These are phyloP conservation scores for Episyrphus balteatus DNA, from an alignment of 1,140 invertebrate species.

Conservation along the genomic window DNA sequence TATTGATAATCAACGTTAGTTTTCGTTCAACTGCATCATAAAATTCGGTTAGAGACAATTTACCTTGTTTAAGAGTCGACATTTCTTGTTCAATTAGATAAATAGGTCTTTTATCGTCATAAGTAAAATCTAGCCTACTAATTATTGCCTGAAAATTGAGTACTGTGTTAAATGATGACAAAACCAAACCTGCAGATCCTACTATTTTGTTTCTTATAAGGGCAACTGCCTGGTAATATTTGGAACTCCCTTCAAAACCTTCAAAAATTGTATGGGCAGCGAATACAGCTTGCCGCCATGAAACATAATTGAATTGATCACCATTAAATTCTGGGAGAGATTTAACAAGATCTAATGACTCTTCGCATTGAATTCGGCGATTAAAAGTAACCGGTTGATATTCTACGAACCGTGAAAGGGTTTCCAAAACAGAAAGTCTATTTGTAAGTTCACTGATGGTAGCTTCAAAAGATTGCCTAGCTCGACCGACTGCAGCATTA, in stretches of 20 bases:
- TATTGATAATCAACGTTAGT: too few relatives aligned
- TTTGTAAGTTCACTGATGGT: not conserved
- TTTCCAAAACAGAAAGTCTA: not conserved
- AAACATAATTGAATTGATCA: not conserved
- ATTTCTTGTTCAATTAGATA: slow-evolving; percentile 1
- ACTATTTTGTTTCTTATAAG: slow-evolving; percentile 1
- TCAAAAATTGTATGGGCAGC: slow-evolving; percentile 2
- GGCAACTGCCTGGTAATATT: not conserved
- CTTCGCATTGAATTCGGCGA: not conserved
- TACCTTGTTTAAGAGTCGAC: not conserved
- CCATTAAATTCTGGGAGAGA: not conserved
- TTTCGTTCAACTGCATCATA: not conserved
- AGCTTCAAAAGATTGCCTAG: not conserved
- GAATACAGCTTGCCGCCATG: not conserved
- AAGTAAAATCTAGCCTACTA: not conserved
- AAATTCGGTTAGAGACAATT: not conserved
- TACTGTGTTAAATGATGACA: slow-evolving; percentile 1
- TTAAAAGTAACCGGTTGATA: not conserved
- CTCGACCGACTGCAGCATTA: not conserved
- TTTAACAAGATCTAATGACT: not conserved
- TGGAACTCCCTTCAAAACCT: not conserved
- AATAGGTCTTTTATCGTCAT: slow-evolving; percentile 1
- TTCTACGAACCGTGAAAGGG: not conserved
- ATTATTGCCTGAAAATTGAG: slow-evolving; percentile 3
- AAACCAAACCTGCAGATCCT: not conserved